Conservation (phyloP, 2,888 invertebrate species). For the Kryphioiulus occultus region DNA sequence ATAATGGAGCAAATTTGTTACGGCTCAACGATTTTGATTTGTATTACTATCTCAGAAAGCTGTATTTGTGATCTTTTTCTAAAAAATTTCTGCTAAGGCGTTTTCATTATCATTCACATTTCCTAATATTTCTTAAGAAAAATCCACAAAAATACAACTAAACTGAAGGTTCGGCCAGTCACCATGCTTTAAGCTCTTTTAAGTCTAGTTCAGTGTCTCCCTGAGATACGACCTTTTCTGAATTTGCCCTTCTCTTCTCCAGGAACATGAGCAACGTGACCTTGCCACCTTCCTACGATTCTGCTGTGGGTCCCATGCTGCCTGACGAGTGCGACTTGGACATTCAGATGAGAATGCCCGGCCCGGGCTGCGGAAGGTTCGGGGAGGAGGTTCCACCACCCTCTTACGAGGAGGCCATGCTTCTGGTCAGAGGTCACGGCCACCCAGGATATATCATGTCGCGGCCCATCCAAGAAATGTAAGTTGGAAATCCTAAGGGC, state of each 20-base stretch:
- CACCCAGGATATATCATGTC: background rate
- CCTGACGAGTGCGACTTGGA: conserved; percentile 43
- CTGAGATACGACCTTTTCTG: no score
- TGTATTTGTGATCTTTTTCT: background rate
- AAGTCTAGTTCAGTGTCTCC: no score
- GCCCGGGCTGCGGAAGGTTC: conserved; percentile 40
- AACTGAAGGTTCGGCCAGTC: no score
- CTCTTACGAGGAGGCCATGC: conserved; percentile 56
- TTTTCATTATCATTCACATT: no score
- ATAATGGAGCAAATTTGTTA: no score
- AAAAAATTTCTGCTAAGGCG: no score
- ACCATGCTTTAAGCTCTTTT: no score
- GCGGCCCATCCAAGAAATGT: conserved; percentile 1
- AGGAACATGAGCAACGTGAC: conserved; percentile 55
- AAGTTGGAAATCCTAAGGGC: background rate
- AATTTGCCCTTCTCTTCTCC: no score
- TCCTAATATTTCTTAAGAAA: no score
- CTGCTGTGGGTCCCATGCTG: conserved; percentile 54
- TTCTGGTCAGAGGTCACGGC: conserved; percentile 50
- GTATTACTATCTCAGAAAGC: no score
- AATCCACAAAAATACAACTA: no score
- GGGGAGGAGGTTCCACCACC: conserved; percentile 56
- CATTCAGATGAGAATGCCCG: conserved; percentile 50
- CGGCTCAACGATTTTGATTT: no score
- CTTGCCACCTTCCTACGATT: conserved; percentile 56